Evolutionary conservation across 2,797 vertebrate species (phyloP), one percentile per base, ranked within the genome.

Genomic region (Betta splendens): DNA sequence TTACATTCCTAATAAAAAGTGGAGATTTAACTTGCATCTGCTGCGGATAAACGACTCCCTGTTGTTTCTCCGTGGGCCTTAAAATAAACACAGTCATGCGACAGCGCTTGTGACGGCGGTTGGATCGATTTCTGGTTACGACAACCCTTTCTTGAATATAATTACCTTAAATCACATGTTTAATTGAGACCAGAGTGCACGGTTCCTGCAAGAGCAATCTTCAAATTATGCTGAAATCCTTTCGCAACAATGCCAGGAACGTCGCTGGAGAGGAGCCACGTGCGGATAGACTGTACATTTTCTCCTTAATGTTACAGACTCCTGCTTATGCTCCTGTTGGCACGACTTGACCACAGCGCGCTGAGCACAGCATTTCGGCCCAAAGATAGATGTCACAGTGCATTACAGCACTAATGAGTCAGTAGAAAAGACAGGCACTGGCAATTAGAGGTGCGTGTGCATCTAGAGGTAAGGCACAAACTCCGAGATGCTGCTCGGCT

Each of bases 361-460:
- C 83, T 77, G 81, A 84, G 77, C 67, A 35, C 74, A 81, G 78
- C 80, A 65, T 76, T 78, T 64, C 69, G 62, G 79, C 53, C 75
- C 80, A 82, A 74, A 87, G 74, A 85, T 50, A 75, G 79, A 80
- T 67, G 83, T 81, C 85, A 79, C 67, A 69, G 53, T 60, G 74
- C 72, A 87, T 86, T 84, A 85, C 8, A 10, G 48, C 43, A 64
- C 73, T 85, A 87, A 86, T 84, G 86, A 85, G 66, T 84, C 72
- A 72, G 80, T 69, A 60, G 70, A 80, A 67, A 75, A 63, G 79
- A 85, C 81, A 75, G 77, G 63, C 57, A 25, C 40, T 72, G 66
- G 83, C 79, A 85, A 87, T 87, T 86, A 85, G 70, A 68, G 65
- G 60, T 78, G 70, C 70, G 78, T 76, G 71, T 50, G 63, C 50